Evolutionary conservation across 2,888 invertebrate genomes (phyloP), one percentile per base, ranked within the genome.

Genomic region (Nymphalis polychloros): DNA sequence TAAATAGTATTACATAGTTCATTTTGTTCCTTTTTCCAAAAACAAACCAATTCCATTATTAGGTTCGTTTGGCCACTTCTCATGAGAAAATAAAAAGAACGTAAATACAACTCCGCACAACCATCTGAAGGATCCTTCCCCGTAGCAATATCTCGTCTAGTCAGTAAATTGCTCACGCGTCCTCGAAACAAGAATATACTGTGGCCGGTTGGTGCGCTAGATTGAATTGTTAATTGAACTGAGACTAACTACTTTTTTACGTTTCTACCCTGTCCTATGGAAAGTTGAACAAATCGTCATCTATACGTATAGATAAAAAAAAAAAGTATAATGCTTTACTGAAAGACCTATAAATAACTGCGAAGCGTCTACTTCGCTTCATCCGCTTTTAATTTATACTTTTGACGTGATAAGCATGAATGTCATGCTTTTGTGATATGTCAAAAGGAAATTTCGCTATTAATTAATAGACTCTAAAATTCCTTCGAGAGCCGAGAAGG

Each of bases 201-300:
- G 48, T 60, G 17, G 52, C 19, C 52, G 59, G 52, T 49, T 60
- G 8, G 31, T 31, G 60, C 48, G 17, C 35, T 61, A 61, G 66
- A 66, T 66, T 66, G 66, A 66, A 66, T 53, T 61, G 61, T 66
- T 66, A 66, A 66, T 66, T 61, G 66, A 66, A 66, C n/a, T 48
- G 48, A 53, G 19, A 48, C 57, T 64, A 57, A 13, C 13, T 52
- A 23, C 10, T 23, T n/a, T 59, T 60, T 31, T 53, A 60, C 31
- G 19, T 65, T 65, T 65, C 17, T 59, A 19, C 31, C 27, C 47
- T 23, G 41, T 31, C 7, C 46, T 52, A 3, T 52, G 20, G 27
- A 23, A 6, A 52, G 16, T 23, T 23, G 52, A 52, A 23, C 23
- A 16, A 20, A 5, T 10, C 23, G 27, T 31, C 27, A 31, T 31